These are phyloP conservation scores for Cuniculus paca DNA, from an alignment of 2,797 vertebrate species.

Conservation along the genomic window DNA sequence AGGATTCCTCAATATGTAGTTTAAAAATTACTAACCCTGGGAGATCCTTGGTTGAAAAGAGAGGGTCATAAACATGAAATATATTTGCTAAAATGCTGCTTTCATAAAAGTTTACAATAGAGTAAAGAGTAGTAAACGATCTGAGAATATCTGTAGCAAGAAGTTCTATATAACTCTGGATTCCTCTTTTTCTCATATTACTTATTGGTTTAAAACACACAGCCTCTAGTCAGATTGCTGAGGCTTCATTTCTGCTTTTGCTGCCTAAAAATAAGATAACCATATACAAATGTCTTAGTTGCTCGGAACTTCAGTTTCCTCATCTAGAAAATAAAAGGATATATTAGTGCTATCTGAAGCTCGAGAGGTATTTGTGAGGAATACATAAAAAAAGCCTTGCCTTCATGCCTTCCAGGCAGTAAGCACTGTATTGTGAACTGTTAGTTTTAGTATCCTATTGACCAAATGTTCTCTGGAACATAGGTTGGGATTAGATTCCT, in stretches of 20 bases:
- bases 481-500: constrained; percentile 28
- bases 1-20: not conserved
- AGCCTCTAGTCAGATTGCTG: not conserved
- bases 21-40: constrained; percentile 12
- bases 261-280: not conserved
- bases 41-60: constrained; percentile 18
- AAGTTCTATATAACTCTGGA: not conserved
- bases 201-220: constrained; percentile 9
- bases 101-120: constrained; percentile 33
- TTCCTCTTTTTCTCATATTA: not conserved
- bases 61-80: not conserved
- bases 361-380: not conserved
- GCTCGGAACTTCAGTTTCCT: not conserved
- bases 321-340: not conserved
- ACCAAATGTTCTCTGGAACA: not conserved
- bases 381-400: not conserved
- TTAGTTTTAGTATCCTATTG: not conserved
- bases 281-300: not conserved
- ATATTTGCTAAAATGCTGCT: constrained; percentile 5
- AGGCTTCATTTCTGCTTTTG: constrained; percentile 8
- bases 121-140: not conserved
- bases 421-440: not conserved
- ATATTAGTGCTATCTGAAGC: not conserved
- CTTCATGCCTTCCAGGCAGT: not conserved
- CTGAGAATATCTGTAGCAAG: not conserved